Conservation (phyloP, 2,797 vertebrate genomes). For the Netta rufina region DNA sequence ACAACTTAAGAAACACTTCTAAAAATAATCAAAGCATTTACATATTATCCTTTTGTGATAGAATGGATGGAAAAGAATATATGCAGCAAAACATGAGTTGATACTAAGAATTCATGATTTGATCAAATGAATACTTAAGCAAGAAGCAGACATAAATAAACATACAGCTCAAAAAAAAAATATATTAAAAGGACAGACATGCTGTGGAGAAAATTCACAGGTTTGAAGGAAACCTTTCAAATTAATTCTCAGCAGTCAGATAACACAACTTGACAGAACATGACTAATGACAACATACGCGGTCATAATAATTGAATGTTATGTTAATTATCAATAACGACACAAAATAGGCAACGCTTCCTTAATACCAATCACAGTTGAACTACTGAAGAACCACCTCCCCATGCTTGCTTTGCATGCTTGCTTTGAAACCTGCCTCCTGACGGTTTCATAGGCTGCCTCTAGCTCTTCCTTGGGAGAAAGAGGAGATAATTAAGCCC, state of each 20-base stretch:
- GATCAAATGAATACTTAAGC: neutral
- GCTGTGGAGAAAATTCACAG: neutral
- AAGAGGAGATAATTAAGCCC: neutral
- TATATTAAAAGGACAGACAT: neutral
- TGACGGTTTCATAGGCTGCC: neutral
- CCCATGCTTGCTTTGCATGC: neutral
- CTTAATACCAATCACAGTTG: neutral
- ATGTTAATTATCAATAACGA: rapidly evolving
- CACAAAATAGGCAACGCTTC: neutral
- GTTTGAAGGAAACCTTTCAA: neutral
- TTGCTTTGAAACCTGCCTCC: neutral
- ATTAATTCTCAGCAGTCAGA: neutral
- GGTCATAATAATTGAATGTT: neutral
- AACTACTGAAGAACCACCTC: neutral
- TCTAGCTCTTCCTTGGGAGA: neutral
- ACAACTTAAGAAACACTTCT: neutral
- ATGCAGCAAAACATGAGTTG: neutral
- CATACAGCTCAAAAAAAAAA: neutral
- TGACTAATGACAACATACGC: neutral
- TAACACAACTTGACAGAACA: neutral
- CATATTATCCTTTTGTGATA: neutral
- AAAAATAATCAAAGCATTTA: constrained; percentile 6
- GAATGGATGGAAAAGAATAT: neutral
- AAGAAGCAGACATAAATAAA: neutral
- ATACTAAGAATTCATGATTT: neutral